Conservation (phyloP, 2,113 vertebrate species). For the Phaethornis superciliosus region DNA sequence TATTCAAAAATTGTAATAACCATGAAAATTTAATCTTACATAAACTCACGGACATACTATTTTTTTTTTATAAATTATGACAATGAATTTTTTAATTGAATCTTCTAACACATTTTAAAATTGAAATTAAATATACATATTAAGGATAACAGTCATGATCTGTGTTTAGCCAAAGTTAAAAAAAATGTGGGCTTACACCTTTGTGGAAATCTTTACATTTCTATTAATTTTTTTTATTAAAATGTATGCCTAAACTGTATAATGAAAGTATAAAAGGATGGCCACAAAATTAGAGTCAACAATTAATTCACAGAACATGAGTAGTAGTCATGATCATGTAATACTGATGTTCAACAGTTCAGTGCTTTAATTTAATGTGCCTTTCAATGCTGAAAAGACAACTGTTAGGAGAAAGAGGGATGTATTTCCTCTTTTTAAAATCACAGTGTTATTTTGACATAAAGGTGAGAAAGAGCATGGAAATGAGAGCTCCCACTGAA, state of each 20-base stretch:
- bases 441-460: neutral
- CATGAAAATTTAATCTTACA: neutral
- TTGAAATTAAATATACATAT: neutral
- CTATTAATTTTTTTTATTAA: neutral
- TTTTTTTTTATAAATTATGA: neutral
- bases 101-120: neutral
- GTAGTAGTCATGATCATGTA: neutral
- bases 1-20: neutral
- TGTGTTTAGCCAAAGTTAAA: neutral
- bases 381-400: neutral
- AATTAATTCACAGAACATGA: neutral
- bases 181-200: rapidly evolving
- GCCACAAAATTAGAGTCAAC: neutral
- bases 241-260: neutral
- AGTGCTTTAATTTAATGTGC: neutral
- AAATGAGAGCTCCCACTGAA: neutral
- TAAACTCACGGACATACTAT: neutral
- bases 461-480: neutral
- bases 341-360: neutral
- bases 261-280: neutral
- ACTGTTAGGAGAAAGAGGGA: neutral
- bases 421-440: neutral
- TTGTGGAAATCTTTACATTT: neutral
- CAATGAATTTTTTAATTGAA: neutral
- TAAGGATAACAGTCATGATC: neutral